A percentile compares a stretch with the other conserved stretches of the same genome.
Evolutionary conservation across 2,797 vertebrate genomes (phyloP).

Genomic region (Chanos chanos): DNA sequence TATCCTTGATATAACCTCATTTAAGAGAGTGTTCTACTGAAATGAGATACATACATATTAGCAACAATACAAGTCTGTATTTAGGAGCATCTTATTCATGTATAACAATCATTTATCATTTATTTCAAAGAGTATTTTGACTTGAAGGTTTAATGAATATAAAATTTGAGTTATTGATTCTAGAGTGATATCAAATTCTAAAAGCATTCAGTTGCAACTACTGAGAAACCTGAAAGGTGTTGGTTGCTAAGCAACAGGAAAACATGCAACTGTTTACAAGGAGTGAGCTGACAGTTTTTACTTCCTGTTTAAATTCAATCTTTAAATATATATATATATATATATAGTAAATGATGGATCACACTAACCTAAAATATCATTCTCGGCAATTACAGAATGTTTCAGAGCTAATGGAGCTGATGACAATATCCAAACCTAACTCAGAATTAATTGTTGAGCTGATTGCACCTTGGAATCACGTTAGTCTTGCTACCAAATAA

Average conservation of each 20-base stretch:
- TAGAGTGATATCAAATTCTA: slow-evolving; percentile 30
- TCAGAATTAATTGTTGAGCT: too few species aligned
- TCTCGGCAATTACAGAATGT: background rate
- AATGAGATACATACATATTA: too few species aligned
- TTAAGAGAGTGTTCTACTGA: too few species aligned
- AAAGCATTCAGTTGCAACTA: slow-evolving; percentile 37
- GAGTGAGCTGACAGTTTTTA: slow-evolving; percentile 42
- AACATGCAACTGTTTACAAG: slow-evolving; percentile 58
- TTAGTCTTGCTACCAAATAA: background rate
- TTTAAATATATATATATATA: too few species aligned
- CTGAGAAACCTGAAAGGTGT: slow-evolving; percentile 52
- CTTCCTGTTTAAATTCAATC: slow-evolving; percentile 34
- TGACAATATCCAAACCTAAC: background rate
- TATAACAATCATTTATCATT: too few species aligned
- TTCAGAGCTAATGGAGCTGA: background rate
- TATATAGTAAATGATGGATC: background rate
- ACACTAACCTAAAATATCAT: slow-evolving; percentile 2
- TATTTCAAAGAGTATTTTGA: background rate
- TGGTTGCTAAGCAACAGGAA: slow-evolving; percentile 73
- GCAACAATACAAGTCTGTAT: too few species aligned
- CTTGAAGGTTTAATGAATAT: background rate
- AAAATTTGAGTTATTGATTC: slow-evolving; percentile 14
- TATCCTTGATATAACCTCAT: too few species aligned
- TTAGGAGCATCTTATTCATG: too few species aligned
- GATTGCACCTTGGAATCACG: background rate